A percentile compares a stretch with the other conserved stretches of the same genome.
Conservation (phyloP, 2,888 invertebrate species). For the Ectropis crepuscularia region DNA sequence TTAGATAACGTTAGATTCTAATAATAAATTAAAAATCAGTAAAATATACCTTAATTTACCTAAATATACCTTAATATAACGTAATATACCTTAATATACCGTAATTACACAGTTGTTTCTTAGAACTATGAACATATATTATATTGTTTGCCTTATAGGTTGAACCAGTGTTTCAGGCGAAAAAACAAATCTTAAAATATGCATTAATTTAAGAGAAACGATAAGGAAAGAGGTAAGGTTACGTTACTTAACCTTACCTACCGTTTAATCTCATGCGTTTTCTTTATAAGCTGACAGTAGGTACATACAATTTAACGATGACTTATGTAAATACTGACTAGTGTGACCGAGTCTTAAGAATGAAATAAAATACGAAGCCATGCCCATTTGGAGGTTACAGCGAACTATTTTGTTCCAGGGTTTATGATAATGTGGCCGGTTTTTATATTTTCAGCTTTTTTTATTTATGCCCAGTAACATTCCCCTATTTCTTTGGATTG, state of each 20-base stretch:
- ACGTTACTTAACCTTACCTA: neutral
- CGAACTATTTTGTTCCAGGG: slow-evolving; percentile 27
- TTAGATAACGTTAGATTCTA: too few relatives aligned
- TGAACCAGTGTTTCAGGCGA: too few relatives aligned
- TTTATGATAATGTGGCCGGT: slow-evolving; percentile 21
- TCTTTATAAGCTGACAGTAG: neutral
- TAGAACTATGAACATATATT: too few relatives aligned
- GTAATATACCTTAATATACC: too few relatives aligned
- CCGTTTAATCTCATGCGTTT: neutral
- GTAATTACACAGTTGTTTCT: too few relatives aligned
- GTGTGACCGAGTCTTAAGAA: slow-evolving; percentile 5
- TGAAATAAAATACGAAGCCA: slow-evolving; percentile 21
- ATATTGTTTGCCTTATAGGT: too few relatives aligned
- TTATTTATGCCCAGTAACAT: slow-evolving; percentile 13
- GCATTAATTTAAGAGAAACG: too few relatives aligned
- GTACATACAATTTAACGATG: neutral
- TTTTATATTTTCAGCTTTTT: slow-evolving; percentile 17
- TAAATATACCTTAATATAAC: too few relatives aligned
- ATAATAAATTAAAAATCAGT: too few relatives aligned
- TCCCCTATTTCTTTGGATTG: slow-evolving; percentile 6
- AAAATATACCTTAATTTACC: too few relatives aligned
- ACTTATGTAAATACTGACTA: neutral
- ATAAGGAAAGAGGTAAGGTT: too few relatives aligned
- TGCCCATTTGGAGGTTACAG: slow-evolving; percentile 12
- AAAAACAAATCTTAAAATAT: too few relatives aligned